Conservation (phyloP, 1,140 invertebrate genomes). For the Pantala flavescens region DNA sequence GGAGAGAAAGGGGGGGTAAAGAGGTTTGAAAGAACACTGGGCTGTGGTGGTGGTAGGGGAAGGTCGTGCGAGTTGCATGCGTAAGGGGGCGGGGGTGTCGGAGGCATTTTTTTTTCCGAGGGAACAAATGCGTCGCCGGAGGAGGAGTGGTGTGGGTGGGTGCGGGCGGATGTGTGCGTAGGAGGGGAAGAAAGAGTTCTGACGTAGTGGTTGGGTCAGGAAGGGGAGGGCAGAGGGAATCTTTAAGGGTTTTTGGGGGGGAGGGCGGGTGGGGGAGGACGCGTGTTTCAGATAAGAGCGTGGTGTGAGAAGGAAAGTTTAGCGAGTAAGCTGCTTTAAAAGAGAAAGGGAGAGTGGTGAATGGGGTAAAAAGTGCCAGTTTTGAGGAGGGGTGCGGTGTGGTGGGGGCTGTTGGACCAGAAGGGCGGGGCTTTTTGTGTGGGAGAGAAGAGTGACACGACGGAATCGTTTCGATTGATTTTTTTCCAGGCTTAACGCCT, state of each 20-base stretch:
- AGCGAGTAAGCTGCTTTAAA: slow-evolving; percentile 2
- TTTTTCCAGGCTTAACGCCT: neutral
- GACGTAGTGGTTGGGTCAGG: neutral
- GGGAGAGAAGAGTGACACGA: neutral
- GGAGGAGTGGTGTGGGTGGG: neutral
- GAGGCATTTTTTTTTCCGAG: too few species aligned
- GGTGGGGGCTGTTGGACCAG: neutral
- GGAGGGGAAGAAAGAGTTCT: neutral
- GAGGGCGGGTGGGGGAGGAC: neutral
- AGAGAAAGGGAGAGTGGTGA: neutral
- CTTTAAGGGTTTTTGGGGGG: neutral
- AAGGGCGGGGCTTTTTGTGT: neutral
- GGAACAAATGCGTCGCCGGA: too few species aligned
- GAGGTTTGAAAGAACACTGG: neutral
- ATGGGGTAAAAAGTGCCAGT: neutral
- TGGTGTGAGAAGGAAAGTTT: neutral
- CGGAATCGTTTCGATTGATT: slow-evolving; percentile 6
- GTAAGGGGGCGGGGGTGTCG: neutral
- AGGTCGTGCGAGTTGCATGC: neutral
- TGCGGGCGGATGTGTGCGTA: neutral
- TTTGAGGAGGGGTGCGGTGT: too few species aligned
- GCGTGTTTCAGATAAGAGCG: neutral
- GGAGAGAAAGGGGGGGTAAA: neutral
- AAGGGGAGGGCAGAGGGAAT: neutral
- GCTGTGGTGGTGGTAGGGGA: neutral